phyloP scores from a whole-genome alignment of 2,888 invertebrate species.

The Nomada flava region DNA sequence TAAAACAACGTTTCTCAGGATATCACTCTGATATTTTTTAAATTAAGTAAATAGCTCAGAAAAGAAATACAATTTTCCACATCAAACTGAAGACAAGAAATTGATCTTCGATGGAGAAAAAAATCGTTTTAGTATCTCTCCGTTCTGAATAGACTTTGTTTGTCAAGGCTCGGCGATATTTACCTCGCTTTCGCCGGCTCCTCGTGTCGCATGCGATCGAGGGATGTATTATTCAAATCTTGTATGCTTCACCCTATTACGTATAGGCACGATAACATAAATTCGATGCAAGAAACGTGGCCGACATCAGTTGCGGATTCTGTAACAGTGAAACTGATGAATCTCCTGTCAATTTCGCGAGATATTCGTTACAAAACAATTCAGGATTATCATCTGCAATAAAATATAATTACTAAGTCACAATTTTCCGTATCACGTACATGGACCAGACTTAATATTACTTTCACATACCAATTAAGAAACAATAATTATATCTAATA shows the following conservation, averaged over 20 bases:
- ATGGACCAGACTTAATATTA: background rate
- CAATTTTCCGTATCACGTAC: background rate
- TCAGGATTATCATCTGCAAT: background rate
- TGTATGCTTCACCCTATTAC: slow-evolving; percentile 46
- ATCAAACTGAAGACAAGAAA: slow-evolving; percentile 14
- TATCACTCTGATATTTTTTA: background rate
- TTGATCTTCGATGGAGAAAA: slow-evolving; percentile 1
- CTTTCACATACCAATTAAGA: background rate
- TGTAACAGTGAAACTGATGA: background rate
- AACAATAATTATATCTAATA: background rate
- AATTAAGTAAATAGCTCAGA: background rate
- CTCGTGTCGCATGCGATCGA: slow-evolving; percentile 57
- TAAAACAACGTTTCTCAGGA: too few species aligned
- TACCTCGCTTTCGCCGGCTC: slow-evolving; percentile 61
- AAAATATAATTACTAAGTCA: background rate
- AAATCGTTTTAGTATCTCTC: slow-evolving; percentile 34
- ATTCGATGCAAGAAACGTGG: slow-evolving; percentile 28
- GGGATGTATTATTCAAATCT: slow-evolving; percentile 68
- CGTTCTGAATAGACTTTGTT: slow-evolving; percentile 53
- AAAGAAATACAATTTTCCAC: background rate
- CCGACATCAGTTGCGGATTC: slow-evolving; percentile 24
- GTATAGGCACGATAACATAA: slow-evolving; percentile 43
- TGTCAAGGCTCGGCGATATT: slow-evolving; percentile 57
- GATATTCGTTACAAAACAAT: background rate
- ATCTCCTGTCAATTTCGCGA: background rate